Base-by-base conservation (phyloP, 2,113 vertebrate genomes). In the Ochotona princeps region DNA sequence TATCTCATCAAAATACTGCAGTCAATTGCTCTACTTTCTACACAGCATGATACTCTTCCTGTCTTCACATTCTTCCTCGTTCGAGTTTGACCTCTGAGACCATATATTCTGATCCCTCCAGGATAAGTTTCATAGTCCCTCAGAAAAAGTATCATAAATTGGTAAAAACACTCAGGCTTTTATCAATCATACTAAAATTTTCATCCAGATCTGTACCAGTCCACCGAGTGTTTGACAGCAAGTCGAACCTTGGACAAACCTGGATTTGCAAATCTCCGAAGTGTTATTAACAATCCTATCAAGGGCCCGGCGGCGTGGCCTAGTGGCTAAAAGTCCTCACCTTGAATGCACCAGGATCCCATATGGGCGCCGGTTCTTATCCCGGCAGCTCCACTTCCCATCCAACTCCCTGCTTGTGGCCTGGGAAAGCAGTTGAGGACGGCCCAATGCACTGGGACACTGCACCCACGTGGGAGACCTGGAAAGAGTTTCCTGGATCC, bases 21-120 rank as follows among this genome's bases (percentile, higher is more conserved):
- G 23, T 65, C 65, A 96, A 67, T 32, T 23, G 11, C 14, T 85
- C 14, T 28, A 28, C 28, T 90, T 83, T 72, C 5, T 76, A n/a
- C 6, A 88, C 26, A 49, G 54, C 20, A 89, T 18, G 28, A 65
- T 7, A 82, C 20, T 11, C 28, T 96, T 76, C 51, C 51, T 70
- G 12, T 70, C 30, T 80, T 91, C 32, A 76, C 3, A 79, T 28
- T 28, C 5, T 90, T 81, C 44, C 60, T 81, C 30, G 81, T 8
- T 10, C 47, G 38, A 61, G 47, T 75, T 70, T 83, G 66, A 67
- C 47, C 74, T 93, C 84, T 12, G 9, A 83, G 35, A 38, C 49
- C 23, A 86, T 65, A 91, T 84, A 47, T 61, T 95, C 38, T 86
- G 76, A 83, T 30, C 61, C 92, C 21, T 20, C 61, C 6, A 72